Conservation (phyloP, 2,797 vertebrate species). For the Ibycter americanus region DNA sequence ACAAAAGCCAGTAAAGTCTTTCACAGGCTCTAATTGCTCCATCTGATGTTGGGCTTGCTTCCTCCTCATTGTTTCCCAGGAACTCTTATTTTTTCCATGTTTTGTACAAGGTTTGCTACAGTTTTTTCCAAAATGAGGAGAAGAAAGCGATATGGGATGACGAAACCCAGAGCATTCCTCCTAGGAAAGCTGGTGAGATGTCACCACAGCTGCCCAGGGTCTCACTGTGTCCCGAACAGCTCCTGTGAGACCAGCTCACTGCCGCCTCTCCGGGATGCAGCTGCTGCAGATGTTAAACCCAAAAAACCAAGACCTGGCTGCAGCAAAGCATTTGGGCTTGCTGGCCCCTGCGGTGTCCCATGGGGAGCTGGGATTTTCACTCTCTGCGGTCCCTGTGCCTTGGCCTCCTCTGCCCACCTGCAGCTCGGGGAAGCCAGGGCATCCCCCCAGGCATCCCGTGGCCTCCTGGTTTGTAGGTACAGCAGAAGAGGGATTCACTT, state of each 20-base stretch:
- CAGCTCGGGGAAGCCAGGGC: not conserved
- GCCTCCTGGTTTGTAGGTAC: not conserved
- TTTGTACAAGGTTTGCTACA: not conserved
- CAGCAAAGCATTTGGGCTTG: rapidly evolving
- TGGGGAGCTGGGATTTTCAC: not conserved
- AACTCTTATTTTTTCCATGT: not conserved
- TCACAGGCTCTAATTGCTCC: not conserved
- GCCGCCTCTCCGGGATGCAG: rapidly evolving
- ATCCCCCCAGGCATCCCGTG: rapidly evolving
- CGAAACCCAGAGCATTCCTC: not conserved
- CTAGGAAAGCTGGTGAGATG: not conserved
- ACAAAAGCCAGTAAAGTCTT: not conserved
- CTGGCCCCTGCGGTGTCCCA: rapidly evolving
- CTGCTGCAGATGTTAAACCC: not conserved
- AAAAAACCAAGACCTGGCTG: not conserved
- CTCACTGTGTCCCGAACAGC: not conserved
- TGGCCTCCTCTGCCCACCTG: rapidly evolving
- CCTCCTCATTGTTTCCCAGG: not conserved
- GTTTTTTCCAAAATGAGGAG: not conserved
- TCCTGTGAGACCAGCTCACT: not conserved
- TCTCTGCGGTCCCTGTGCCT: rapidly evolving
- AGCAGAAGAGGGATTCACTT: not conserved
- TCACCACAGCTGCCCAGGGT: not conserved
- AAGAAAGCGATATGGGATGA: not conserved
- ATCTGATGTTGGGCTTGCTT: not conserved